Evolutionary conservation across 1,140 invertebrate genomes (phyloP), one percentile per base, ranked within the genome.

Genomic region (Drosophila parvula): DNA sequence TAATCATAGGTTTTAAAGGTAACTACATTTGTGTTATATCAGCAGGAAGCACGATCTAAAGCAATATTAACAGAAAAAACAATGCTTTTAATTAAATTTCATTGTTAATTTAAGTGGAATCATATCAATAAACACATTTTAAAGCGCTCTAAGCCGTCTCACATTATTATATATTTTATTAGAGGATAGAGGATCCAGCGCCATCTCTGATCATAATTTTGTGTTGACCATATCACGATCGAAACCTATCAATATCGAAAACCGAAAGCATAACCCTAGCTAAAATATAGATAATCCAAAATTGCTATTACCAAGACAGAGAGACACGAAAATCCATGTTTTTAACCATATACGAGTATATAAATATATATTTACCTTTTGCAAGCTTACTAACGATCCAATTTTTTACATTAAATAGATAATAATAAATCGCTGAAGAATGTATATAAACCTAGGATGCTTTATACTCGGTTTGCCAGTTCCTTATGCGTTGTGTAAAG

Each of bases 401-500:
- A 27, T 71, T 70, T 70, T 73, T 48, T 59, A 71, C 67, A 59
- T 36, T 59, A 50, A 55, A 71, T 73, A 73, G 69, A 59, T 71
- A 43, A 30, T 68, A 59, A 43, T 50, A 55, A 48, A 68, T 55
- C 55, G 48, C 58, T 38, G 45, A 40, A 79, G 28, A 74, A 40
- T 73, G 67, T 73, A 73, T 30, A 79, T 62, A 81, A 70, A 48
- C 41, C 71, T 68, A 68, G 48, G 48, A 59, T 59, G 51, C 40
- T 82, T 78, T 61, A 41, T 48, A 67, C 70, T 85, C 78, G 82
- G 79, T 82, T 88, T 65, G 70, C 63, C 83, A 88, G 82, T 86
- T 86, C 82, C 82, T 86, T 68, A 78, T 70, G 62, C 73, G 68
- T 77, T 77, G 65, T 82, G 68, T 74, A 73, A 78, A 67, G 62